Evolutionary conservation across 2,797 vertebrate genomes (phyloP).

Genomic region (Protosalanx chinensis): DNA sequence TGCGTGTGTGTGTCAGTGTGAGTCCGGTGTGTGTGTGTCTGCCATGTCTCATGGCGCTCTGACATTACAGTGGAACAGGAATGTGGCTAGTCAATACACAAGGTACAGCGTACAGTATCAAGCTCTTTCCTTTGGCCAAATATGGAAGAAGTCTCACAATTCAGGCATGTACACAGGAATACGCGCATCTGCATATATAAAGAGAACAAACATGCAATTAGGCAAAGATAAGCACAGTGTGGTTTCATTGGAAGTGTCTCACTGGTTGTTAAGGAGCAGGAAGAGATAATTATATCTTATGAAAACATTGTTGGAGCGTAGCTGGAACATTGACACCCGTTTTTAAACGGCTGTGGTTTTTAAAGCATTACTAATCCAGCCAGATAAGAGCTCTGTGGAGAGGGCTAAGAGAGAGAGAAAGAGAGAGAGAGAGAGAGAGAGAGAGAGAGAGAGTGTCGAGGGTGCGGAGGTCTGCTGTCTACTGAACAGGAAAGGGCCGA

Average conservation of each 20-base stretch:
- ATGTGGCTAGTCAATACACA: background rate
- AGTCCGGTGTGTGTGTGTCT: background rate
- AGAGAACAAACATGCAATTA: slow-evolving; percentile 2
- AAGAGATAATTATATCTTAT: background rate
- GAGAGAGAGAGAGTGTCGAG: background rate
- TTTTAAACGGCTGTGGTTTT: background rate
- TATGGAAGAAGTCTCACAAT: slow-evolving; percentile 24
- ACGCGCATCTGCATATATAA: slow-evolving; percentile 3
- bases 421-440: too few relatives aligned
- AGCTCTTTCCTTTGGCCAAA: slow-evolving; percentile 37
- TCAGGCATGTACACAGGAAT: slow-evolving; percentile 16
- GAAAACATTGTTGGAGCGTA: slow-evolving; percentile 12
- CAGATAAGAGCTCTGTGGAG: background rate
- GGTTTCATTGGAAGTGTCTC: background rate
- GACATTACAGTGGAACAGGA: background rate
- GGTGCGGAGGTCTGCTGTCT: background rate
- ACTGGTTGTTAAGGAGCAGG: background rate
- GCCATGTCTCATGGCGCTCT: slow-evolving; percentile 4
- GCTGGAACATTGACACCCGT: background rate
- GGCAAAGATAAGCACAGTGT: background rate
- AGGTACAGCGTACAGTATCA: slow-evolving; percentile 17
- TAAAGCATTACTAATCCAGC: slow-evolving; percentile 2
- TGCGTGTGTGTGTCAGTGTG: background rate
- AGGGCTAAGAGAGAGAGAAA: background rate
- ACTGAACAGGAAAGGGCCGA: background rate